Base-by-base conservation (phyloP, 2,113 vertebrate genomes). In the Lota lota region DNA sequence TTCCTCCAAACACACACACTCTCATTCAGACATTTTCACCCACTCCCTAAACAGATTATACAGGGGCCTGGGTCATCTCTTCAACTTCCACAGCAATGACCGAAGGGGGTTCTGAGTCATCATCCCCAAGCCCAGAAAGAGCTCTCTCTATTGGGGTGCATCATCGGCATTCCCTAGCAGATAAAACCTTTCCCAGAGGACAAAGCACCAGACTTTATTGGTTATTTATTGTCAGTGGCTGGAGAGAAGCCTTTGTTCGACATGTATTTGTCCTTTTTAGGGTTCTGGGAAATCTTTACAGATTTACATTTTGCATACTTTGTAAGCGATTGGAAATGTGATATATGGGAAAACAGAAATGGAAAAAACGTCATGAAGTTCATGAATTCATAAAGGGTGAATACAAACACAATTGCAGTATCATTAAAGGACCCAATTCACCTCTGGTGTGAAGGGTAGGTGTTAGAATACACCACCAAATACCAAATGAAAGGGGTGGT, bases 141-240 rank as follows among this genome's bases (percentile, higher is more conserved):
- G 80, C 71, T 75, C 53, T 79, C 64, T 61, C 61, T 24, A 24
- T 64, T 72, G 66, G 61, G 33, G 24, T 24, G 24, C 24, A 24
- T 24, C 24, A 2, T 4, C 4, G 24, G 24, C 24, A 73, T 79
- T 20, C 66, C 59, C 64, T 66, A 70, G 7, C 56, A 70, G 66
- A 64, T 47, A 18, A 20, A 16, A 50, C 56, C 66, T 58, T 63
- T 76, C 71, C 74, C 70, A 78, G 74, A 83, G 85, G 66, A 14
- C 59, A 72, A n/a, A 20, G 56, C 61, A 47, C 79, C 72, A 77
- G 58, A 22, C 77, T 79, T 47, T 33, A n/a, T 22, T 67, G 69
- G 67, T 61, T 63, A 64, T 4, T 51, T 20, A 61, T 74, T 22
- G 53, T 64, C 1, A 56, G 0, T 64, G 22, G 10, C 19, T 36